Evolutionary conservation across 2,888 invertebrate species (phyloP), one percentile per base, ranked within the genome.

Genomic region (Cantharis rufa): DNA sequence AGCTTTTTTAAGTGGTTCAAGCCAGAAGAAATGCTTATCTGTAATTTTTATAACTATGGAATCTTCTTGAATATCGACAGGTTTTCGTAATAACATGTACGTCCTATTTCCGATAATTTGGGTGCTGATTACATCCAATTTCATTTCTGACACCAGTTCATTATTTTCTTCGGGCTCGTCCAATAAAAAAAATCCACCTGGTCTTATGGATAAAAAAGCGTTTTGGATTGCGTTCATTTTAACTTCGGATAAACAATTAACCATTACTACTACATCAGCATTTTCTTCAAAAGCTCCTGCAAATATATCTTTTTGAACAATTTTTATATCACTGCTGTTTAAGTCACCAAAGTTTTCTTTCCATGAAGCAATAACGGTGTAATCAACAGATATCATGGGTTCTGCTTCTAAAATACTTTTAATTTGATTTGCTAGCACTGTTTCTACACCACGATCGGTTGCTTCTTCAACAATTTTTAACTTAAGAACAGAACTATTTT

Each of bases 11-110:
- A 98, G 89, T 10, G 90, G 88, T 69, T 95, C 95, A 69, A 98
- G 92, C 98, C 98, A 98, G 1, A 87, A 87, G 88, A 93, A 96
- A 84, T 91, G 90, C 76, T 91, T 91, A 84, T 95, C 94, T 0
- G 92, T 92, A 21, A 95, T 89, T 79, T 92, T 90, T 2, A 96
- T 88, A 0, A 94, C 89, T n/a, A 90, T 88, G 11, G 86, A 80
- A 63, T 86, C 87, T 1, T 83, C 71, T 4, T 89, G 88, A 79
- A 87, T 81, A 69, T 85, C 84, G 24, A 88, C 85, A 0, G 84
- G 83, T 83, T 91, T 92, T 63, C 94, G 92, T 74, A 95, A 89
- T 80, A 97, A 89, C 72, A 94, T 87, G 82, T 94, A 92, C 70
- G 91, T 89, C 84, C 92, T 92, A 74, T 90, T 90, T 61, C 92